phyloP scores from a whole-genome alignment of 2,113 vertebrate genomes.

The Delphinapterus leucas region DNA sequence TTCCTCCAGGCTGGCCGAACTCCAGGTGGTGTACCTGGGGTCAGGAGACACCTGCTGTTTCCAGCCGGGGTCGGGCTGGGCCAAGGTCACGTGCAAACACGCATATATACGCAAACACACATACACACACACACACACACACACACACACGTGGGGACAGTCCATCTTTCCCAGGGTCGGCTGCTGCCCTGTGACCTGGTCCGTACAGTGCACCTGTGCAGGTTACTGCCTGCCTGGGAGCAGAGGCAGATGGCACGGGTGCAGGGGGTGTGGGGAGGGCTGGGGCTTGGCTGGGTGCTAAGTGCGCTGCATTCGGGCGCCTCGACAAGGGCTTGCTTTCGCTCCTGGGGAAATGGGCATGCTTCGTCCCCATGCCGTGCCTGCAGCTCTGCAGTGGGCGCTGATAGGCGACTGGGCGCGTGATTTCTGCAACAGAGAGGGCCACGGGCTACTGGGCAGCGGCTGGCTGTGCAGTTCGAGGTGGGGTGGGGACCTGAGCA shows the following conservation, averaged over 20 bases:
- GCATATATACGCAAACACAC: accelerated
- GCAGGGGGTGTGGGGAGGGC: background rate
- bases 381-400: background rate
- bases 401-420: accelerated
- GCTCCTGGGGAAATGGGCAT: background rate
- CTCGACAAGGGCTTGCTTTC: background rate
- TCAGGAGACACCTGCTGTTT: background rate
- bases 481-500: background rate
- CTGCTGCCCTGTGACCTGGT: background rate
- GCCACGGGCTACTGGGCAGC: accelerated
- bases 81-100: background rate
- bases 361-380: background rate
- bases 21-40: background rate
- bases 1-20: background rate
- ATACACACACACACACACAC: no score
- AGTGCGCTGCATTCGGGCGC: no score
- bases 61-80: background rate
- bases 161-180: background rate
- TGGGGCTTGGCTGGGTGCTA: background rate
- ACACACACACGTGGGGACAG: background rate
- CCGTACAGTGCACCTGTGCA: background rate
- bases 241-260: constrained; percentile 13
- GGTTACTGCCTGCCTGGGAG: constrained; percentile 37
- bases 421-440: background rate
- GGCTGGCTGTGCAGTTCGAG: background rate